phyloP scores from a whole-genome alignment of 2,888 invertebrate species.

The Malthinus flaveolus region DNA sequence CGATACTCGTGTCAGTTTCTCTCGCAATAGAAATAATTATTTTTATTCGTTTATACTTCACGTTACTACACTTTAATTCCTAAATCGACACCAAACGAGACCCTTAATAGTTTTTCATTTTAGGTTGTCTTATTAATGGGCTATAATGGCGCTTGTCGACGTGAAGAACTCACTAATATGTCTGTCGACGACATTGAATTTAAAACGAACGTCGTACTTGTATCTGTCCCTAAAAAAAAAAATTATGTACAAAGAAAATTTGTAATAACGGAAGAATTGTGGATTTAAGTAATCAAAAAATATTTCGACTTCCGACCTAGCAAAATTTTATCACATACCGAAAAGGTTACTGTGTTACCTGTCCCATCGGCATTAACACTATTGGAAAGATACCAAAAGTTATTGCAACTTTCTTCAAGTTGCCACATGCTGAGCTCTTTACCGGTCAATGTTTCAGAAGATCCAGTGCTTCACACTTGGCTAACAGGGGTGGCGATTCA shows the following conservation, averaged over 20 bases:
- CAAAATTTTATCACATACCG: constrained; percentile 26
- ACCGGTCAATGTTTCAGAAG: too few species aligned
- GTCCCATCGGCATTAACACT: constrained; percentile 32
- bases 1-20: too few species aligned
- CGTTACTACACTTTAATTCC: too few species aligned
- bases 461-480: too few species aligned
- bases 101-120: not conserved
- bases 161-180: not conserved
- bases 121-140: not conserved
- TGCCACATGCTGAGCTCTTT: constrained; percentile 29
- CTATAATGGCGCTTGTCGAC: too few species aligned
- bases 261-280: constrained; percentile 18
- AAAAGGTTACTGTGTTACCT: constrained; percentile 17
- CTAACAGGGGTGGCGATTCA: constrained; percentile 30
- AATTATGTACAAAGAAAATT: not conserved
- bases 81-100: too few species aligned
- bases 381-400: constrained; percentile 29
- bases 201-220: not conserved
- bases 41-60: too few species aligned
- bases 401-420: constrained; percentile 27
- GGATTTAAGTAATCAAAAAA: constrained; percentile 26
- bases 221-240: not conserved
- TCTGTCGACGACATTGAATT: not conserved
- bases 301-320: constrained; percentile 25
- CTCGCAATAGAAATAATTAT: too few species aligned